These are phyloP conservation scores for Xenentodon cancila DNA, from an alignment of 2,797 vertebrate species.

Conservation along the genomic window DNA sequence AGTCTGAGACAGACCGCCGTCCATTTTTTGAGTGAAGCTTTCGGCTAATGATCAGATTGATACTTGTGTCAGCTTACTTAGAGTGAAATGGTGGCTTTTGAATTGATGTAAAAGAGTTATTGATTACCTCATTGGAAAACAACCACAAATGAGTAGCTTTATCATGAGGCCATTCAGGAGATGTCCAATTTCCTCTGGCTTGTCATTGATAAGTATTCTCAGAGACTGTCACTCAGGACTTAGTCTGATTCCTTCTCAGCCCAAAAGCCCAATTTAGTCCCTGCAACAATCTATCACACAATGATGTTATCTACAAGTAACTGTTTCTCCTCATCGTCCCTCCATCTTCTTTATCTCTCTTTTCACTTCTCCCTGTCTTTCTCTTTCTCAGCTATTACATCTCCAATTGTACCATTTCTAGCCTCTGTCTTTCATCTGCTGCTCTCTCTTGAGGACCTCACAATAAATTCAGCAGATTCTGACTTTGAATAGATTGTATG, in stretches of 20 bases:
- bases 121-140: constrained; percentile 49
- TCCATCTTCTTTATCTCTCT: constrained; percentile 52
- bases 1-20: constrained; percentile 16
- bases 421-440: constrained; percentile 23
- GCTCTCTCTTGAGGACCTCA: constrained; percentile 54
- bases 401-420: constrained; percentile 18
- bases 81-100: constrained; percentile 44
- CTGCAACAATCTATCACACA: constrained; percentile 69
- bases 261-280: constrained; percentile 75
- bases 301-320: constrained; percentile 71
- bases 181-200: constrained; percentile 61
- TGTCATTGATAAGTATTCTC: constrained; percentile 69
- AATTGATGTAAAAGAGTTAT: constrained; percentile 63
- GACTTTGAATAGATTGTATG: constrained; percentile 80
- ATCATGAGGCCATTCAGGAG: constrained; percentile 66
- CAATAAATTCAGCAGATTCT: constrained; percentile 72
- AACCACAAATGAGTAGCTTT: constrained; percentile 67
- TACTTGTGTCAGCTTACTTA: constrained; percentile 39
- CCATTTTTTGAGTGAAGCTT: not conserved
- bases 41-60: constrained; percentile 48
- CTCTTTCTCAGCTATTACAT: constrained; percentile 21
- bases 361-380: constrained; percentile 15
- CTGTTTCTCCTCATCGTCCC: constrained; percentile 50
- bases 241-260: constrained; percentile 71
- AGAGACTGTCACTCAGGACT: constrained; percentile 70